Evolutionary conservation across 1,140 invertebrate genomes (phyloP).

Genomic region (Arctopsyche grandis): DNA sequence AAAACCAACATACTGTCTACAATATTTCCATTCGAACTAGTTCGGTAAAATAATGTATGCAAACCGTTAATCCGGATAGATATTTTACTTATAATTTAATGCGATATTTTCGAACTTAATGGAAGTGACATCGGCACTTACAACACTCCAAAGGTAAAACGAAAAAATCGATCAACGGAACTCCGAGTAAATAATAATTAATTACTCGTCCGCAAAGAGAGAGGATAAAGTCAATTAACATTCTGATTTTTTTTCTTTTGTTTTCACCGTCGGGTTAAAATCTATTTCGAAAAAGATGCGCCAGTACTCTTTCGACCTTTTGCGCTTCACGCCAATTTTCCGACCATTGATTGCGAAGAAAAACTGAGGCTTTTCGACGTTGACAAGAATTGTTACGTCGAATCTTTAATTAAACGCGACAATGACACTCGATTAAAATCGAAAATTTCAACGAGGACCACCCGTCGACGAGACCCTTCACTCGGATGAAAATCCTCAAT

Average conservation of each 20-base stretch:
- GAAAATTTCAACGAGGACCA: neutral
- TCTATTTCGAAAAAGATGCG: conserved; percentile 7
- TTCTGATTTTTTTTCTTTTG: neutral
- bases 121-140: neutral
- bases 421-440: conserved; percentile 36
- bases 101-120: too few relatives aligned
- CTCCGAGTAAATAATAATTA: neutral
- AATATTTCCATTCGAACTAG: too few relatives aligned
- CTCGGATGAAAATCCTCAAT: neutral
- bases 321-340: conserved; percentile 3
- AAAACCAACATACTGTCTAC: too few relatives aligned
- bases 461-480: neutral
- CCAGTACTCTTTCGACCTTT: conserved; percentile 11
- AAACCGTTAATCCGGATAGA: too few relatives aligned
- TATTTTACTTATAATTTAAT: too few relatives aligned
- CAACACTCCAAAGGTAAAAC: neutral
- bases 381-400: conserved; percentile 28
- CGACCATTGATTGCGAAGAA: conserved; percentile 20
- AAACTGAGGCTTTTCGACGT: conserved; percentile 30
- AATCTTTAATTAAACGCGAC: conserved; percentile 31
- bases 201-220: neutral
- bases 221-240: conserved; percentile 22
- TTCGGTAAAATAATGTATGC: too few relatives aligned
- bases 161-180: neutral
- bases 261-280: neutral